Evolutionary conservation across 2,888 invertebrate genomes (phyloP).

Genomic region (Laspeyria flexula): DNA sequence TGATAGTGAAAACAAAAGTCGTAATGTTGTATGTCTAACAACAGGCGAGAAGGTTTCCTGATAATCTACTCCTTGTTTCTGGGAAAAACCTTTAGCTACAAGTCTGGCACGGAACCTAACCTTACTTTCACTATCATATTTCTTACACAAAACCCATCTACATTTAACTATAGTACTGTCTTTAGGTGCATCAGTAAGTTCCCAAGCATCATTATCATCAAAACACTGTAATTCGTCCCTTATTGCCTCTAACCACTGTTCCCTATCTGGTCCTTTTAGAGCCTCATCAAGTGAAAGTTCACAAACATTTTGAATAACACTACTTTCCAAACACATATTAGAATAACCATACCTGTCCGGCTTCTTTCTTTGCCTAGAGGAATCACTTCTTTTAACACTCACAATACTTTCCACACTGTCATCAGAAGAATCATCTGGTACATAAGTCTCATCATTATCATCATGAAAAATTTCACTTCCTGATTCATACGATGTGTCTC

Average conservation of each 20-base stretch:
- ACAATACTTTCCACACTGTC: neutral
- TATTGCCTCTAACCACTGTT: conserved; percentile 10
- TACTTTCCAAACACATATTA: neutral
- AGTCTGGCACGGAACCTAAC: conserved; percentile 1
- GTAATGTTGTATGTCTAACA: neutral
- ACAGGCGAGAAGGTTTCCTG: conserved; percentile 8
- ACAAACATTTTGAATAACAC: neutral
- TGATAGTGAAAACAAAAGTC: conserved; percentile 2
- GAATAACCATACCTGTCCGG: neutral
- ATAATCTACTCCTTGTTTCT: conserved; percentile 10
- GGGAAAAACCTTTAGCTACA: conserved; percentile 4
- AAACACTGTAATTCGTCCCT: conserved; percentile 8
- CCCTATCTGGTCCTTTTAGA: conserved; percentile 11
- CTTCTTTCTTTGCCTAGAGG: neutral
- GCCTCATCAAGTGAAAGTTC: neutral
- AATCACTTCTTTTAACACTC: neutral
- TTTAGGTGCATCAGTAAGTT: neutral
- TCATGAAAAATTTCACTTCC: too few species aligned
- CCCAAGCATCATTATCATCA: neutral
- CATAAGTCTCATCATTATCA: neutral
- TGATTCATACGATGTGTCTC: neutral
- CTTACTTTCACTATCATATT: conserved; percentile 3
- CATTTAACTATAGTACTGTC: neutral
- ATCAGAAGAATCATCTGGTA: neutral
- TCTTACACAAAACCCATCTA: conserved; percentile 14